Base-by-base conservation (phyloP, 2,888 invertebrate species). In the Fabriciana adippe region DNA sequence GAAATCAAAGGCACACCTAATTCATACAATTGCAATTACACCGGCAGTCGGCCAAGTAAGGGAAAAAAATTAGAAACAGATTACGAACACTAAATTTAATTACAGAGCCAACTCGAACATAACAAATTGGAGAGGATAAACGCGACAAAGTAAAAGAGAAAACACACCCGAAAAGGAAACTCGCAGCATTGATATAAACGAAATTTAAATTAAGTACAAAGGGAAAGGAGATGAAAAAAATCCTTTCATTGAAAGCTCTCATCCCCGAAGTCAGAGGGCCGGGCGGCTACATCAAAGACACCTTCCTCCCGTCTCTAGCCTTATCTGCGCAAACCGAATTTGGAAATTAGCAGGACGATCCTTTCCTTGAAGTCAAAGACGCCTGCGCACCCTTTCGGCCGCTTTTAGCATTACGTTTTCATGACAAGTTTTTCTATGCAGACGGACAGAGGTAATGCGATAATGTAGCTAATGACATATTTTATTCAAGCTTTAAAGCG, bases 151-250 rank as follows among this genome's bases (percentile, higher is more conserved):
- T 91, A 90, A 92, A 91, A 91, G 89, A 90, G 89, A 91, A 91
- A 90, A 92, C 90, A 91, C 90, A 89, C 87, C 86, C 84, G 86
- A 88, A 90, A 90, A 90, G 91, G 91, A 92, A 92, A 92, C 90
- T 89, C 91, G 85, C 80, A 90, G 91, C 92, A 92, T 91, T 92
- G 92, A 92, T 92, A 92, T 92, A 92, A 92, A 92, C 92, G 92
- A 92, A 92, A 92, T 92, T 92, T 92, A 92, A 92, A 92, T 92
- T 92, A 92, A 92, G 90, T 92, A 92, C 92, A 92, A 92, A 92
- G 91, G 88, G 88, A 92, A 90, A 88, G 90, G 88, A 90, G 90
- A 90, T 89, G 88, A 90, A 91, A 92, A 90, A 92, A 92, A 92
- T 92, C 92, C 92, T 92, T 92, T 92, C 92, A 92, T 90, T 90